phyloP scores from a whole-genome alignment of 2,113 vertebrate species.

The Gasterosteus nipponicus region DNA sequence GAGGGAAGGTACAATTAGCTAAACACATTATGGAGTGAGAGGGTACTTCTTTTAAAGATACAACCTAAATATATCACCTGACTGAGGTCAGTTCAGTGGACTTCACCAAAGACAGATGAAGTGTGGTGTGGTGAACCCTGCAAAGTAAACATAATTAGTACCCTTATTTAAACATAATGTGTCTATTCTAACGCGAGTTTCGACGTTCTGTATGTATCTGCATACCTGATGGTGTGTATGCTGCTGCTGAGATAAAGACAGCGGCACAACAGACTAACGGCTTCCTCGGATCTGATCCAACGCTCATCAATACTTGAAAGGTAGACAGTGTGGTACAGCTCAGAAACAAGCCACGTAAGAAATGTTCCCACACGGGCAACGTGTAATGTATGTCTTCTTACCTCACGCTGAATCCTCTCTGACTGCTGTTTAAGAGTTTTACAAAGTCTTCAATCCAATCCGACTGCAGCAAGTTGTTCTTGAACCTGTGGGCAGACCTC shows the following conservation, averaged over 20 bases:
- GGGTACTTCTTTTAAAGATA: not conserved
- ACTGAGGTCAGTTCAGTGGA: not conserved
- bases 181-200: not conserved
- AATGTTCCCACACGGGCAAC: not conserved
- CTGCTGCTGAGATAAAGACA: slow-evolving; percentile 54
- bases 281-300: slow-evolving; percentile 56
- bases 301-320: slow-evolving; percentile 57
- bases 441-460: slow-evolving; percentile 56
- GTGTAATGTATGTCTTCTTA: not conserved
- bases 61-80: slow-evolving; percentile 29
- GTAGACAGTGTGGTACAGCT: not conserved
- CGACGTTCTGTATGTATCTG: not conserved
- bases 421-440: slow-evolving; percentile 13
- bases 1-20: not conserved
- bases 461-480: slow-evolving; percentile 42
- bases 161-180: not conserved
- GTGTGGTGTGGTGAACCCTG: slow-evolving; percentile 61
- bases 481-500: slow-evolving; percentile 46
- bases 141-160: not conserved
- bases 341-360: not conserved
- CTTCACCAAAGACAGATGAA: slow-evolving; percentile 48
- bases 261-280: slow-evolving; percentile 39
- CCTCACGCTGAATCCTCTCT: slow-evolving; percentile 41
- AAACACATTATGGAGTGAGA: not conserved
- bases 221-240: slow-evolving; percentile 50